Percentiles rank a stretch among this genome's conserved stretches.
Evolutionary conservation across 2,888 invertebrate genomes (phyloP).

Genomic region (Linnaemya vulpina): DNA sequence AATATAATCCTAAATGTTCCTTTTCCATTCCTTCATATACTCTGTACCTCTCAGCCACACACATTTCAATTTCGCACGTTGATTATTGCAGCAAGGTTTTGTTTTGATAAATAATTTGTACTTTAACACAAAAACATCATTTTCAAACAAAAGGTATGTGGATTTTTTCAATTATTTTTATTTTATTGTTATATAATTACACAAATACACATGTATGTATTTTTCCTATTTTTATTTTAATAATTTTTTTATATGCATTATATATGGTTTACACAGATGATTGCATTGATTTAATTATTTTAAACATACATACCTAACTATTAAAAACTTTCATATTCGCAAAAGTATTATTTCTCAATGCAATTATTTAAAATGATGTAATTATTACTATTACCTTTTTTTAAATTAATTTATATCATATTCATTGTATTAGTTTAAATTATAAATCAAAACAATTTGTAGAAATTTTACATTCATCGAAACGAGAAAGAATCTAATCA

Average conservation of each 20-base stretch:
- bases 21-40: constrained; percentile 41
- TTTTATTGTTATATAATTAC: not conserved
- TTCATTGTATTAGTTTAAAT: constrained; percentile 45
- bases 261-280: constrained; percentile 2
- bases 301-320: not conserved
- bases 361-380: constrained; percentile 30
- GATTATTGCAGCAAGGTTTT: constrained; percentile 59
- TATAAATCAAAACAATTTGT: constrained; percentile 26
- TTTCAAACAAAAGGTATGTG: constrained; percentile 68
- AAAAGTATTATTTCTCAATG: constrained; percentile 6
- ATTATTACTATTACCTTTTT: constrained; percentile 10
- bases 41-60: constrained; percentile 15
- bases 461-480: constrained; percentile 31
- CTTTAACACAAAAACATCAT: constrained; percentile 54
- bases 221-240: not conserved
- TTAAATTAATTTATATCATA: constrained; percentile 25
- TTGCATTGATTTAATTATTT: constrained; percentile 22
- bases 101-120: constrained; percentile 39
- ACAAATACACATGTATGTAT: not conserved
- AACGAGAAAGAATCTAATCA: constrained; percentile 70
- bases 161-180: constrained; percentile 60
- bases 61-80: constrained; percentile 53
- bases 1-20: constrained; percentile 26
- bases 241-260: not conserved
- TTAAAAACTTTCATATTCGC: not conserved